A percentile compares a stretch with the other conserved stretches of the same genome.
Evolutionary conservation across 2,797 vertebrate genomes (phyloP).

Genomic region (Oceanodroma leucorhoa): DNA sequence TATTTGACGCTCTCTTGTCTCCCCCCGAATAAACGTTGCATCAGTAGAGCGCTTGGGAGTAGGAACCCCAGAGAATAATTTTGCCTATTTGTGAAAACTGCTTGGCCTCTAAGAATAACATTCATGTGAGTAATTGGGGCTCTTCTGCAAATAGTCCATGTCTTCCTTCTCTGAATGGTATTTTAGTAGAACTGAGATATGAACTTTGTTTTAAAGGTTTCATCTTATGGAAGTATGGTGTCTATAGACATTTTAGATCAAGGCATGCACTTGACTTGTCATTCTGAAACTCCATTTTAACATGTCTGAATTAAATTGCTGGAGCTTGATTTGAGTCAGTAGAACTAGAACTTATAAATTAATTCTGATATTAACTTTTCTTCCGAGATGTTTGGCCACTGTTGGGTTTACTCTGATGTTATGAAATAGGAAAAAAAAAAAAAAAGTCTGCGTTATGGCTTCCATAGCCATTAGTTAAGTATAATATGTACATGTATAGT

Average conservation of each 20-base stretch:
- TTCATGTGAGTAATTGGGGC: neutral
- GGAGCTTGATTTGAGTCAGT: neutral
- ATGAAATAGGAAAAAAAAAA: neutral
- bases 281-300: neutral
- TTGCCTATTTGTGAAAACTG: neutral
- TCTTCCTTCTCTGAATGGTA: neutral
- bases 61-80: neutral
- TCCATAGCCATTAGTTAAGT: neutral
- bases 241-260: neutral
- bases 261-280: neutral
- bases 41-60: neutral
- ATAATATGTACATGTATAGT: neutral
- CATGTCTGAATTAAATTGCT: neutral
- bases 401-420: neutral
- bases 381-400: neutral
- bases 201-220: neutral
- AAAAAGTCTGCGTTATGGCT: neutral
- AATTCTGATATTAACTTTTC: neutral
- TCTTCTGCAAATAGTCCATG: rapidly evolving
- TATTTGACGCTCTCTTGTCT: neutral
- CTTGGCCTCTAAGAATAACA: neutral
- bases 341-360: neutral
- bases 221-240: neutral
- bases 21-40: neutral
- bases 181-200: neutral